These are phyloP conservation scores for Drosophila santomea DNA, from an alignment of 1,140 invertebrate species.

Conservation along the genomic window DNA sequence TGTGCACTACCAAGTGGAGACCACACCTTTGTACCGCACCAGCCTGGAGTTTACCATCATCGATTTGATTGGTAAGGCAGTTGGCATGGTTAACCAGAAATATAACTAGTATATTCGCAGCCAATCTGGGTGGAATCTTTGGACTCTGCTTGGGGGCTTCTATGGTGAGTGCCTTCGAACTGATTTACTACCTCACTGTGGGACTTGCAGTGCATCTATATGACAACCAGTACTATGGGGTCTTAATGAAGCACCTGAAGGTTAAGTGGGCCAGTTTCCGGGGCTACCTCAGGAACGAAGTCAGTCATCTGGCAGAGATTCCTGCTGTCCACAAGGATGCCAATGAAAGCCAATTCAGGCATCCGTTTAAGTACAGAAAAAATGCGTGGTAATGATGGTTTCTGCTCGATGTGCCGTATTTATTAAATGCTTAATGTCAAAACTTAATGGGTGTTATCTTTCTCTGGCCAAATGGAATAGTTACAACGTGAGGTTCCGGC, in stretches of 20 bases:
- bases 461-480: constrained; percentile 35
- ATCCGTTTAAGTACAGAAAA: constrained; percentile 48
- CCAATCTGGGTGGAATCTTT: constrained; percentile 83
- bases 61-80: constrained; percentile 61
- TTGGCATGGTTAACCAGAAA: too few relatives aligned
- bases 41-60: constrained; percentile 71
- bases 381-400: constrained; percentile 46
- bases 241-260: constrained; percentile 28
- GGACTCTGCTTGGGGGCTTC: constrained; percentile 84
- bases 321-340: constrained; percentile 1
- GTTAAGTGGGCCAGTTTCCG: constrained; percentile 27
- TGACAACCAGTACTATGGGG: constrained; percentile 61
- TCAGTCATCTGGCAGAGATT: constrained; percentile 27
- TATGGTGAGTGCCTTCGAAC: constrained; percentile 80
- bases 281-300: constrained; percentile 55
- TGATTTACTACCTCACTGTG: constrained; percentile 83
- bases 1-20: constrained; percentile 76
- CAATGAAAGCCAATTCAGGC: constrained; percentile 24
- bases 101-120: constrained; percentile 17
- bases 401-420: background rate
- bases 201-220: constrained; percentile 68
- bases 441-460: constrained; percentile 62
- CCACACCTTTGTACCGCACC: constrained; percentile 63
- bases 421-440: constrained; percentile 22
- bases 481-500: constrained; percentile 7